Base-by-base conservation (phyloP, 92 coral and sea anemone genomes). In the Montipora capitata region DNA sequence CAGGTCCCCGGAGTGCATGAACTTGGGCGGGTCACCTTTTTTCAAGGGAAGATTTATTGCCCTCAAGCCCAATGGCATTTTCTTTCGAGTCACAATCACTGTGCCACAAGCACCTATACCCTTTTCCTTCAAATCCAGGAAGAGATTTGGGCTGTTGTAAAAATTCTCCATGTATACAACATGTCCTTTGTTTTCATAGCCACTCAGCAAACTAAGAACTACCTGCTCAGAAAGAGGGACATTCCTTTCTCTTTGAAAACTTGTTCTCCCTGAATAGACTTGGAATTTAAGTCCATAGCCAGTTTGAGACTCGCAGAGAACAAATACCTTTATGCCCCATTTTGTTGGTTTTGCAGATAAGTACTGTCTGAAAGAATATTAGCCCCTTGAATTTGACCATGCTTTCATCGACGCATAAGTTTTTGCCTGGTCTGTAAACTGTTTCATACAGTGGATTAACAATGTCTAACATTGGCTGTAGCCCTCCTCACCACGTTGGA, bases 331-430 rank as follows among this genome's bases (percentile, higher is more conserved):
- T 65, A 92, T 82, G 1, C 94, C 95, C 94, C 89, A 92, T 62
- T 72, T 90, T 18, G 80, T 73, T 27, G 98, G 94, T 68, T 92
- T 94, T 8, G 93, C 83, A 7, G 95, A 16, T 8, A 89, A 76
- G 61, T 92, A 92, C 43, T 90, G 95, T 43, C 87, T 11, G 71
- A 92, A 91, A 85, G 54, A 80, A 16, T n/a, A 92, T 38, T n/a
- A 88, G 91, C 10, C 95, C 98, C 77, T 90, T 94, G 81, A 87
- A 94, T 70, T 85, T 89, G 17, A 81, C 76, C 92, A 88, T 92
- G 71, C 90, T 85, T 45, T 89, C 93, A 41, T 85, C 91, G 15
- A 93, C 16, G 17, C 89, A 57, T 42, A 85, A 45, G 10, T 54
- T 38, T 43, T 68, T 68, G 14, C 82, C 62, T 41, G 90, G 95